Conservation (phyloP, 2,888 invertebrate species). For the Pterostichus madidus region DNA sequence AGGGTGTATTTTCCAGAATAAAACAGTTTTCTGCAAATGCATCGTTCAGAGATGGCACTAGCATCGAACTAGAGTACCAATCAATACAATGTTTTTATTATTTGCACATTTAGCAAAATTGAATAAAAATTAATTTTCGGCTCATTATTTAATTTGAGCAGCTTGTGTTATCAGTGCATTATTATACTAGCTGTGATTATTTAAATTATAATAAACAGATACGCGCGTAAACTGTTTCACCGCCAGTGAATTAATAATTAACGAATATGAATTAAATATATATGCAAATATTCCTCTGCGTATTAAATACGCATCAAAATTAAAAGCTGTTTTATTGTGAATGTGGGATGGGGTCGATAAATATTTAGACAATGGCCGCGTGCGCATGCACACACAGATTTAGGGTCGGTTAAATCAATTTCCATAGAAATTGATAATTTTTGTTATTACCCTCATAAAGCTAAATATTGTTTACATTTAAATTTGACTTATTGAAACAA, state of each 20-base stretch:
- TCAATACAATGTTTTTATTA: conserved; percentile 33
- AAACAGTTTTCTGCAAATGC: background rate
- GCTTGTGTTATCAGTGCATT: conserved; percentile 1
- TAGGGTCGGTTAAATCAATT: background rate
- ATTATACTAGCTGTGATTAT: background rate
- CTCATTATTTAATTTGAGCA: conserved; percentile 22
- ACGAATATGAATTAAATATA: conserved; percentile 1
- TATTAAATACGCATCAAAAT: conserved; percentile 23
- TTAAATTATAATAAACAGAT: too few relatives aligned
- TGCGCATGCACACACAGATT: background rate
- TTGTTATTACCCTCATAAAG: conserved; percentile 1
- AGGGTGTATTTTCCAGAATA: background rate
- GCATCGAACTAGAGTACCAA: background rate
- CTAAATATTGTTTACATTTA: background rate
- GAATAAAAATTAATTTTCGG: conserved; percentile 25
- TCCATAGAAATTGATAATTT: conserved; percentile 16
- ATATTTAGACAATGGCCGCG: background rate
- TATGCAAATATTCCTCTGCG: background rate
- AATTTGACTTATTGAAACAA: too few relatives aligned
- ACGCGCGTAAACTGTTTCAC: too few relatives aligned
- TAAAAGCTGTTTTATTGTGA: conserved; percentile 22
- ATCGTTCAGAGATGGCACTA: background rate
- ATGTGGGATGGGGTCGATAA: background rate
- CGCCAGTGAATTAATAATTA: too few relatives aligned
- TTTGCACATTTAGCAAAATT: background rate